Conservation (phyloP, 1,140 invertebrate genomes). For the Gryon sp. region DNA sequence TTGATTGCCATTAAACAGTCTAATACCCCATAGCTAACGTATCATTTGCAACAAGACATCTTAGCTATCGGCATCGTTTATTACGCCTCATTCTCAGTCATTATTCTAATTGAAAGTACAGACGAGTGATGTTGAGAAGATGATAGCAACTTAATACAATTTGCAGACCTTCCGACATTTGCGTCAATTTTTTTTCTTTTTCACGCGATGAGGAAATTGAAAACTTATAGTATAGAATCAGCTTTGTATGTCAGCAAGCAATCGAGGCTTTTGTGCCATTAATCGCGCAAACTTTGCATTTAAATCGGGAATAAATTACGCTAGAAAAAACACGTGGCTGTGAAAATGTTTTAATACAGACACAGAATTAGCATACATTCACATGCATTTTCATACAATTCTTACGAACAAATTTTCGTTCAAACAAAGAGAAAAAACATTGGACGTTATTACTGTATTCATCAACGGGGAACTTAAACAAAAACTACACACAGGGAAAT, state of each 20-base stretch:
- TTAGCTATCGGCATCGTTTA: not conserved
- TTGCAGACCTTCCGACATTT: not conserved
- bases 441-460: too few species aligned
- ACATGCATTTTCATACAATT: too few species aligned
- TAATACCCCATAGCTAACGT: constrained; percentile 1
- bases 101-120: constrained; percentile 35
- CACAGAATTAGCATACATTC: constrained; percentile 24
- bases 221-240: too few species aligned
- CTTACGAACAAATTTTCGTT: too few species aligned
- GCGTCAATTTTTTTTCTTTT: not conserved
- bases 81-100: constrained; percentile 18
- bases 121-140: constrained; percentile 1
- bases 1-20: not conserved
- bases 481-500: too few species aligned
- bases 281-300: constrained; percentile 40
- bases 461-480: too few species aligned
- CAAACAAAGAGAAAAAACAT: too few species aligned
- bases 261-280: constrained; percentile 43
- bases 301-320: constrained; percentile 36
- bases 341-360: constrained; percentile 39
- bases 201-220: too few species aligned
- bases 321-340: constrained; percentile 12
- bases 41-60: constrained; percentile 12
- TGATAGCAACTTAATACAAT: constrained; percentile 18
- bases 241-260: constrained; percentile 26